phyloP scores from a whole-genome alignment of 2,888 invertebrate species.

The Stenoptilia bipunctidactyla region DNA sequence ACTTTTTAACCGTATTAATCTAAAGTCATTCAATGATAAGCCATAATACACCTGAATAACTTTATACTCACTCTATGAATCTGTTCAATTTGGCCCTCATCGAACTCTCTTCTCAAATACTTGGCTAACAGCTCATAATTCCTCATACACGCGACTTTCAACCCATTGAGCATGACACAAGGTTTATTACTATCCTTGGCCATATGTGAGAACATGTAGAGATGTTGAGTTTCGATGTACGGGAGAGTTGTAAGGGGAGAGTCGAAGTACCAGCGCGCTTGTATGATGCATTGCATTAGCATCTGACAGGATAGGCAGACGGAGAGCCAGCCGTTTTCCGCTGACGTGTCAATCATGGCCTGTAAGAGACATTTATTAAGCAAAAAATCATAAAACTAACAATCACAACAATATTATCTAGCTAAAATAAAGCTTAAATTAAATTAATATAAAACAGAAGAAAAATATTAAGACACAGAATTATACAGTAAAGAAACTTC shows the following conservation, averaged over 20 bases:
- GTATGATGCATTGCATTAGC: conserved; percentile 90
- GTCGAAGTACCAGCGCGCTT: conserved; percentile 89
- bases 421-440: too few species aligned
- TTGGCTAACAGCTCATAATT: conserved; percentile 74
- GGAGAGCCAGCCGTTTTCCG: conserved; percentile 91
- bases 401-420: too few species aligned
- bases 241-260: conserved; percentile 84
- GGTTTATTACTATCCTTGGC: conserved; percentile 41
- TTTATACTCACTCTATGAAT: conserved; percentile 71
- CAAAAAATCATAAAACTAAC: too few species aligned
- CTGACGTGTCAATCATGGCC: conserved; percentile 96
- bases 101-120: conserved; percentile 75
- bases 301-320: conserved; percentile 83
- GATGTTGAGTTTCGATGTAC: conserved; percentile 75
- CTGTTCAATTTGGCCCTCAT: conserved; percentile 78
- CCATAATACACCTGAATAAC: too few species aligned
- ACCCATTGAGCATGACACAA: conserved; percentile 65
- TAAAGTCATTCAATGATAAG: too few species aligned
- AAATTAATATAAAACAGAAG: too few species aligned
- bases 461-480: too few species aligned
- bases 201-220: conserved; percentile 71
- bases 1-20: too few species aligned
- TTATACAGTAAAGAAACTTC: too few species aligned
- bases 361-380: conserved; percentile 38
- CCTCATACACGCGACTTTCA: conserved; percentile 65